Evolutionary conservation across 2,888 invertebrate genomes (phyloP).

Genomic region (Candidula unifasciata): DNA sequence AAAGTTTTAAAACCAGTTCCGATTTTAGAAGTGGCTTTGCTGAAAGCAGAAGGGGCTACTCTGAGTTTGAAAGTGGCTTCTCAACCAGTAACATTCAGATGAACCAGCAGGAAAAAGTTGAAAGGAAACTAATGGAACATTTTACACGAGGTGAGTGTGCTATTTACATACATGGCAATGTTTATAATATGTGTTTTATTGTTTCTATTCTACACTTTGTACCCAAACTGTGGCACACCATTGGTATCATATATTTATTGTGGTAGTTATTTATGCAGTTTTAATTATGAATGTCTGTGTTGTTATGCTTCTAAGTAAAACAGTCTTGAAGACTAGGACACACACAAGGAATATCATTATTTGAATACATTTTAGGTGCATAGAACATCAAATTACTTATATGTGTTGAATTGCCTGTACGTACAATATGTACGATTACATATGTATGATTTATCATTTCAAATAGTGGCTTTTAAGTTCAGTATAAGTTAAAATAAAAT

Average conservation of each 20-base stretch:
- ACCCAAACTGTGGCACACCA: too few species aligned
- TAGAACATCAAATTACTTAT: too few species aligned
- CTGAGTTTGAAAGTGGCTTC: constrained; percentile 23
- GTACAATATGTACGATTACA: too few species aligned
- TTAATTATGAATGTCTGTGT: neutral
- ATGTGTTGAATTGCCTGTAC: too few species aligned
- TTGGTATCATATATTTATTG: too few species aligned
- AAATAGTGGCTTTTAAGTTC: too few species aligned
- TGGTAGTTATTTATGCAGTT: constrained; percentile 47
- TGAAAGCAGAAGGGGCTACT: neutral
- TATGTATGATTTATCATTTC: too few species aligned
- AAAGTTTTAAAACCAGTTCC: neutral
- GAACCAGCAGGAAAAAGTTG: neutral
- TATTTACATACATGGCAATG: neutral
- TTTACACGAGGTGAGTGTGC: constrained; percentile 43
- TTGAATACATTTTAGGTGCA: too few species aligned
- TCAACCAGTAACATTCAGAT: neutral
- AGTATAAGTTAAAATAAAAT: too few species aligned
- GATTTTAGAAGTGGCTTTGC: neutral
- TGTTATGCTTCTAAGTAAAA: too few species aligned
- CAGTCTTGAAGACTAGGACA: too few species aligned
- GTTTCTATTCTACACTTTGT: neutral
- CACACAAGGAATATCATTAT: too few species aligned
- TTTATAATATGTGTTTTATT: neutral
- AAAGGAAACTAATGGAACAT: neutral